These are phyloP conservation scores for Nasonia giraulti DNA, from an alignment of 1,140 invertebrate species.

Conservation along the genomic window DNA sequence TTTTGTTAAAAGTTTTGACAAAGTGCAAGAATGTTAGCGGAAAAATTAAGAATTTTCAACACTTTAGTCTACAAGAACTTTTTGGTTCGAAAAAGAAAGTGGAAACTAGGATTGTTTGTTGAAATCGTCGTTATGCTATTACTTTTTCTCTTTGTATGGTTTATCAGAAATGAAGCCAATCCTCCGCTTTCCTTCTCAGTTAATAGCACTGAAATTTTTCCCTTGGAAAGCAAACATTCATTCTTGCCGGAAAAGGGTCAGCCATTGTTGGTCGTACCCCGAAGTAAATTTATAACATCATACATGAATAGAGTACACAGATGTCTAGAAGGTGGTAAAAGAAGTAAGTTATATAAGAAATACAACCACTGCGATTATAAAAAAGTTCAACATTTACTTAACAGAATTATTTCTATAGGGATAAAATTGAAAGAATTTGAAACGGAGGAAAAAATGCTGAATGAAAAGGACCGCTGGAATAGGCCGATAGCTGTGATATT, in stretches of 20 bases:
- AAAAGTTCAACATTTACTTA: conserved; percentile 4
- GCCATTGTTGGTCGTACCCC: conserved; percentile 63
- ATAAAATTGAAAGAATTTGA: conserved; percentile 52
- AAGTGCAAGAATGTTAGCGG: not conserved
- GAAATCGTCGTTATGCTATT: conserved; percentile 63
- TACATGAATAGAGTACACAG: conserved; percentile 56
- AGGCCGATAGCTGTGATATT: conserved; percentile 61
- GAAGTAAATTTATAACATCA: conserved; percentile 50
- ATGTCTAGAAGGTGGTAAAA: conserved; percentile 54
- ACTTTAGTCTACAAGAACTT: conserved; percentile 67
- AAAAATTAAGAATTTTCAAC: conserved; percentile 54
- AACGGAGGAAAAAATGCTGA: conserved; percentile 61
- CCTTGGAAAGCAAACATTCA: conserved; percentile 46
- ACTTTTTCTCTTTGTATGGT: conserved; percentile 61
- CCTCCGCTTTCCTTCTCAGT: conserved; percentile 48
- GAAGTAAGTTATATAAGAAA: not conserved
- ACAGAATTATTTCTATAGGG: not conserved
- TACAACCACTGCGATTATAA: conserved; percentile 12
- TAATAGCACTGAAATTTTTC: not conserved
- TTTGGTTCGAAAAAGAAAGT: conserved; percentile 65
- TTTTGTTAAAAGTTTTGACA: no score
- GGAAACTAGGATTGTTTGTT: conserved; percentile 62
- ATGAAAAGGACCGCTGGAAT: conserved; percentile 47
- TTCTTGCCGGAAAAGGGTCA: not conserved
- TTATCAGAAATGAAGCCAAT: conserved; percentile 57